Percentiles rank a stretch among this genome's conserved stretches.
Evolutionary conservation across 2,113 vertebrate species (phyloP).

Genomic region (Vombatus ursinus): DNA sequence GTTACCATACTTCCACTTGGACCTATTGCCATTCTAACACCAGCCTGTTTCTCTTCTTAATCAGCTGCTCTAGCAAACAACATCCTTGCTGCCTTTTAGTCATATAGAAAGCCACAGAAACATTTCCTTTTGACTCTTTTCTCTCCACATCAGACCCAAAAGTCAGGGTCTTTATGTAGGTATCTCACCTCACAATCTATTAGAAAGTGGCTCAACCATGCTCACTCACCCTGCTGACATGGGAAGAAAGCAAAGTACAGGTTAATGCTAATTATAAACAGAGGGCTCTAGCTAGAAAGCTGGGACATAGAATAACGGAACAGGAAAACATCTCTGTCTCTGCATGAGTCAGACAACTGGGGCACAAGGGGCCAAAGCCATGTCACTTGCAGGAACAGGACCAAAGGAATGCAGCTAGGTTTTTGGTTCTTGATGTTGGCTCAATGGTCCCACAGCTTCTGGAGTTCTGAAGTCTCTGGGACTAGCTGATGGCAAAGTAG

Average conservation of each 20-base stretch:
- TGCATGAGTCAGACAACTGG: not conserved
- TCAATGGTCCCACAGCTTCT: not conserved
- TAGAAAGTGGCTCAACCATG: conserved; percentile 76
- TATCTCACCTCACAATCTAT: conserved; percentile 75
- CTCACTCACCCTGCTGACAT: conserved; percentile 66
- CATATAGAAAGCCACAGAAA: conserved; percentile 80
- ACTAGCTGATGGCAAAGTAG: not conserved
- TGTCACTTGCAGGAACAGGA: not conserved
- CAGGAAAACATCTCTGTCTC: not conserved
- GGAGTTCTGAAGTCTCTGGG: not conserved
- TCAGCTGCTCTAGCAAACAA: conserved; percentile 72
- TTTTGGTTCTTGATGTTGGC: not conserved
- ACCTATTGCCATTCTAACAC: conserved; percentile 75
- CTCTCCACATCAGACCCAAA: conserved; percentile 75
- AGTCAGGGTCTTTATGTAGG: conserved; percentile 64
- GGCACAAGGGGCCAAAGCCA: not conserved
- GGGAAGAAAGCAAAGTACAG: conserved; percentile 73
- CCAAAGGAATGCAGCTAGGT: not conserved
- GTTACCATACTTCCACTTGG: conserved; percentile 74
- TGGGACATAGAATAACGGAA: not conserved
- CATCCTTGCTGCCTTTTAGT: conserved; percentile 70
- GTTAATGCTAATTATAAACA: conserved; percentile 31
- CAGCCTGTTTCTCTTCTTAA: conserved; percentile 71
- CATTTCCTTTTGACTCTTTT: conserved; percentile 76
- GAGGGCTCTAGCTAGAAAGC: not conserved